Evolutionary conservation across 2,888 invertebrate species (phyloP).

Genomic region (Rotaria socialis): DNA sequence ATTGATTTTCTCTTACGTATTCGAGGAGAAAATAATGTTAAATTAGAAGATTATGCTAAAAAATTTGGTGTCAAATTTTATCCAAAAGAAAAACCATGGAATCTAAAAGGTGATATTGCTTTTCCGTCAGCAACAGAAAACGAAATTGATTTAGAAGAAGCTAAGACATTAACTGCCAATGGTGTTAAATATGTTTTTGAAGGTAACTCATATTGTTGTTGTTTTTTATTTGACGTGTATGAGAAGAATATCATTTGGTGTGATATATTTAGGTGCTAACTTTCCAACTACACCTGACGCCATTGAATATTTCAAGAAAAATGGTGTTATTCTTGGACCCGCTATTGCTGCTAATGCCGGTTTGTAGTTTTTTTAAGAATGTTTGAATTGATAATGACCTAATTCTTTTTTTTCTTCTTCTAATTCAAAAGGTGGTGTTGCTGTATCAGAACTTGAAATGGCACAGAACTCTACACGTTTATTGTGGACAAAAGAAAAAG

Average conservation of each 20-base stretch:
- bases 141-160: slow-evolving; percentile 22
- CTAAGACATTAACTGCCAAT: neutral
- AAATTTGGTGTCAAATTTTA: neutral
- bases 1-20: neutral
- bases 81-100: slow-evolving; percentile 36
- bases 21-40: neutral
- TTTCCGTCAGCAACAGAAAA: slow-evolving; percentile 36
- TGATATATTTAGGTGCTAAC: neutral
- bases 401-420: neutral
- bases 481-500: slow-evolving; percentile 37
- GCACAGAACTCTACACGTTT: slow-evolving; percentile 3
- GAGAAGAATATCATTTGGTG: no score
- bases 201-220: neutral
- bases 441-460: slow-evolving; percentile 31
- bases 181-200: slow-evolving; percentile 34
- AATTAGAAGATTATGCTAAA: slow-evolving; percentile 27
- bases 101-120: slow-evolving; percentile 26
- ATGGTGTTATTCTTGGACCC: slow-evolving; percentile 1
- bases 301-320: slow-evolving; percentile 6
- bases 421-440: slow-evolving; percentile 2
- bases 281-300: neutral
- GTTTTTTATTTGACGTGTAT: neutral
- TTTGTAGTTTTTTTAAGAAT: neutral
- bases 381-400: no score
- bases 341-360: slow-evolving; percentile 20